Percentiles rank a stretch among this genome's conserved stretches.
Conservation (phyloP, 2,113 vertebrate species). For the Lophochroa leadbeateri region DNA sequence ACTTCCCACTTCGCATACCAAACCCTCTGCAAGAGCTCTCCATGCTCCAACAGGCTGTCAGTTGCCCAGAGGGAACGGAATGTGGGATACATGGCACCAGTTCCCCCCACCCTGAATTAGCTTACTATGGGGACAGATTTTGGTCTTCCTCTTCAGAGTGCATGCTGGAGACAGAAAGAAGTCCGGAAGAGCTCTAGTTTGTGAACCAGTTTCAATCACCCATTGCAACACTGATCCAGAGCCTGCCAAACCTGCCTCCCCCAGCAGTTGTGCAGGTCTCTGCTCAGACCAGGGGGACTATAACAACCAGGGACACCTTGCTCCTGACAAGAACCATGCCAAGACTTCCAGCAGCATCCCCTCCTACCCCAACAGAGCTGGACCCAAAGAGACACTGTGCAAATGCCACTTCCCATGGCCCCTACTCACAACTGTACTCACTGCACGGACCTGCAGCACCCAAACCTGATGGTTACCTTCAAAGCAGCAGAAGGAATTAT, state of each 20-base stretch:
- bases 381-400: neutral
- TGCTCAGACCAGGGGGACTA: neutral
- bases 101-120: neutral
- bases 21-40: neutral
- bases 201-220: neutral
- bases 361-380: neutral
- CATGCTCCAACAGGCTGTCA: neutral
- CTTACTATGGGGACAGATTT: neutral
- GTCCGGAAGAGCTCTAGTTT: neutral
- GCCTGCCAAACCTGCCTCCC: neutral
- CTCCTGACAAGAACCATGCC: neutral
- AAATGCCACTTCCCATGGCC: neutral
- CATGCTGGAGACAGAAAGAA: neutral
- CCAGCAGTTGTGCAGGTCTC: accelerated
- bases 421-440: neutral
- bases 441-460: neutral
- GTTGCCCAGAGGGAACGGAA: neutral
- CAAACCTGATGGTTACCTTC: neutral
- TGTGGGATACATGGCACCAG: neutral
- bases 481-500: neutral
- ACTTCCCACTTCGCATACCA: neutral
- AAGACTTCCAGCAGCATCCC: neutral
- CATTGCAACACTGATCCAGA: neutral
- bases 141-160: neutral
- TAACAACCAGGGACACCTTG: neutral